Conservation (phyloP, 1,140 invertebrate genomes). For the Cyclargus thomasi region DNA sequence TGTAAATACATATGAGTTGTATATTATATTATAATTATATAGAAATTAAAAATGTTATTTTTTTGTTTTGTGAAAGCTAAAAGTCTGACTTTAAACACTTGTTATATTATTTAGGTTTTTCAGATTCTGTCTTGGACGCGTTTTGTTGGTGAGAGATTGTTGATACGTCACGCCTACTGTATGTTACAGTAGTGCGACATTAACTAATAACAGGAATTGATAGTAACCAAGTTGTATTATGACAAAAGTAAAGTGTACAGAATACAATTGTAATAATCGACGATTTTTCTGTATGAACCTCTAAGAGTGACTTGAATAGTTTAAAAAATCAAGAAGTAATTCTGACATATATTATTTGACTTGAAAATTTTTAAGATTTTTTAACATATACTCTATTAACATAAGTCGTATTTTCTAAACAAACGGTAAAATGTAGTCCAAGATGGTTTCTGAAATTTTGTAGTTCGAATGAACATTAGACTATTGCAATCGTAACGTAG, state of each 20-base stretch:
- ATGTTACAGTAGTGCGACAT: background rate
- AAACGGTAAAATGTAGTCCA: conserved; percentile 21
- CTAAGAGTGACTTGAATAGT: too few species aligned
- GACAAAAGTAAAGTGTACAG: too few species aligned
- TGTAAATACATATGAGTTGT: conserved; percentile 72
- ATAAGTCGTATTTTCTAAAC: too few species aligned
- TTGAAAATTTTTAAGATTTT: too few species aligned
- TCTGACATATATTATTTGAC: too few species aligned
- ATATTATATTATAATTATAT: conserved; percentile 68
- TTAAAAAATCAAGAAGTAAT: too few species aligned
- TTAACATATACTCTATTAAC: too few species aligned
- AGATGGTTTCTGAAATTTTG: conserved; percentile 48
- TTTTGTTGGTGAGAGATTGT: conserved; percentile 17
- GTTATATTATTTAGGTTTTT: conserved; percentile 59
- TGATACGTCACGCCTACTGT: background rate
- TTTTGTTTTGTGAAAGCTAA: conserved; percentile 65
- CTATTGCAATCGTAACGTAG: conserved; percentile 54
- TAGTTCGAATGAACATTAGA: conserved; percentile 59
- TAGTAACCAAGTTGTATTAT: background rate
- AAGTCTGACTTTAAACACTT: conserved; percentile 73
- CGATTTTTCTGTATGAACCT: too few species aligned
- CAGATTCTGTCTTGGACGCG: conserved; percentile 39
- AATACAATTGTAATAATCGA: too few species aligned
- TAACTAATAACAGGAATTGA: background rate
- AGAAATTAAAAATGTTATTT: conserved; percentile 69